Evolutionary conservation across 1,140 invertebrate genomes (phyloP), one percentile per base, ranked within the genome.

Genomic region (Psix sp.): DNA sequence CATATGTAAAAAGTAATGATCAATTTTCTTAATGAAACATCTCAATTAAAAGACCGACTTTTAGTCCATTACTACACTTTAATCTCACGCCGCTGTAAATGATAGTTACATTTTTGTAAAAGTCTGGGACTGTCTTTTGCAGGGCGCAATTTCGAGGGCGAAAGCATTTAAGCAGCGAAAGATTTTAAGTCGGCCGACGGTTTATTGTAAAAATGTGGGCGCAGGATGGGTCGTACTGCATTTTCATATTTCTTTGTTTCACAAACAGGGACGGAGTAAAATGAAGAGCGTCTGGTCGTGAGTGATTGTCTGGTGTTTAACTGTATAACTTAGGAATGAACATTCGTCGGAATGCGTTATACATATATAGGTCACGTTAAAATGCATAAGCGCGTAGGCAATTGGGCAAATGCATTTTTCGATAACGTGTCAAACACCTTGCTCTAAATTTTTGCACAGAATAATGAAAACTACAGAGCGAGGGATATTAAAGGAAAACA

Each of bases 231-330:
- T 60, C 57, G 11, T 35, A 29, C 35, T 15, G 39, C 21, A 52
- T 52, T 63, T 63, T 45, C 59, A 63, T 52, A 63, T 63, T 52
- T 51, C 59, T 51, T 63, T 63, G 59, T 63, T 52, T 63, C 59
- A 29, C 29, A 31, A 63, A 52, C 59, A 52, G 46, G 11, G 18
- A 43, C 45, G 35, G 36, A 33, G 57, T 39, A 62, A 62, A 49
- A 62, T 62, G 45, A 40, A 62, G 36, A 49, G 24, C 18, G 57
- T 62, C 57, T 62, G 45, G 18, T 17, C 24, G 29, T 63, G 59
- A 63, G 39, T 51, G 59, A 63, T 63, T 63, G 59, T 63, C 46
- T 63, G 59, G 38, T 63, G 59, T 51, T 63, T 63, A 63, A 52
- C 35, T 42, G 13, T 42, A 62, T 62, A 62, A 62, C 57, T 36